Percentiles rank a stretch among this genome's conserved stretches.
Conservation (phyloP, 64 coral and sea anemone species). For the Montipora foliosa region DNA sequence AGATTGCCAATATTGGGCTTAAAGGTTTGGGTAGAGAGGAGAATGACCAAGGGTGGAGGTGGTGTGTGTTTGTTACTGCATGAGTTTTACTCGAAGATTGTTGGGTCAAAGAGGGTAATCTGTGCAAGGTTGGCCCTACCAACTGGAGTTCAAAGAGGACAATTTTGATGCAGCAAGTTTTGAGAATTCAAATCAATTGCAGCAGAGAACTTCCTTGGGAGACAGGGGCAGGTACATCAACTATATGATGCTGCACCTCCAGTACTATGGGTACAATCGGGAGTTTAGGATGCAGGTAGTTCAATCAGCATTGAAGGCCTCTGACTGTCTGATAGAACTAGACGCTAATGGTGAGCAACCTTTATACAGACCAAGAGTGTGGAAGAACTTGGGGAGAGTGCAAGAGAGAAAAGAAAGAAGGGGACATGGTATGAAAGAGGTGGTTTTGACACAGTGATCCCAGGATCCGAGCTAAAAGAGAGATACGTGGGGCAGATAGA, state of each 20-base stretch:
- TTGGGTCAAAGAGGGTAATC: not conserved
- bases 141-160: not conserved
- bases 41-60: no score
- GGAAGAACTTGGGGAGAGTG: not conserved
- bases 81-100: conserved; percentile 23
- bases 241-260: conserved; percentile 13
- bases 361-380: not conserved
- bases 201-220: not conserved
- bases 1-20: no score
- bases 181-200: conserved; percentile 21
- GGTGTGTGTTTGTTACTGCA: not conserved
- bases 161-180: conserved; percentile 17
- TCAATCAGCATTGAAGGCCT: not conserved
- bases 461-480: no score
- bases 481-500: no score
- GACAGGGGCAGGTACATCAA: no score
- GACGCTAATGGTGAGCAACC: conserved; percentile 6
- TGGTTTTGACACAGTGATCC: no score
- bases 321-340: not conserved
- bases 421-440: no score
- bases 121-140: conserved; percentile 29
- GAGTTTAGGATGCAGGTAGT: conserved; percentile 25
- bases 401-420: no score
- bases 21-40: no score
- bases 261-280: conserved; percentile 40